Percentiles rank a stretch among this genome's conserved stretches.
These are phyloP conservation scores for Magallana angulata DNA, from an alignment of 1,140 invertebrate genomes.

Conservation along the genomic window DNA sequence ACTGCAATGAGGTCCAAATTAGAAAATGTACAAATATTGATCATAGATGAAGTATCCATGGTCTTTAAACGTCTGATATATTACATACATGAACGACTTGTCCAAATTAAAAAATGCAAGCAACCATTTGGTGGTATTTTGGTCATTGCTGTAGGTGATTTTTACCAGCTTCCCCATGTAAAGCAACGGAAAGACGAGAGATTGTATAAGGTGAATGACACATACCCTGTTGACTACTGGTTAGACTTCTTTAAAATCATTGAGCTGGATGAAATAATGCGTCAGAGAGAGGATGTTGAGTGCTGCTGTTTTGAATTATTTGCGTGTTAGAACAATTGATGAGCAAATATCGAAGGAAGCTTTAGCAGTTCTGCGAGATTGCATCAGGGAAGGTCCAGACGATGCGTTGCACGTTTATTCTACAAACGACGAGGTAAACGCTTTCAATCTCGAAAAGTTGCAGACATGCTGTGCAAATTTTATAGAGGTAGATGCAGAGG, in stretches of 20 bases:
- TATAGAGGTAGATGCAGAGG: neutral
- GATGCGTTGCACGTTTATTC: constrained; percentile 42
- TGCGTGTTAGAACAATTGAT: neutral
- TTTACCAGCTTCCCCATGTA: constrained; percentile 45
- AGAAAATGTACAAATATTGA: too few species aligned
- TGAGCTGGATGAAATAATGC: constrained; percentile 42
- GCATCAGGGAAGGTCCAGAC: constrained; percentile 17
- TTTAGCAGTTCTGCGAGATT: neutral
- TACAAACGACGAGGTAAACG: constrained; percentile 42
- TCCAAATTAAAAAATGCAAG: neutral
- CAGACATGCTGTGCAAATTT: constrained; percentile 11
- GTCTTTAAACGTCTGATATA: too few species aligned
- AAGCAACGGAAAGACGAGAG: constrained; percentile 9
- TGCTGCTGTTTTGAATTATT: constrained; percentile 14
- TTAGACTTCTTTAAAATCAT: constrained; percentile 9
- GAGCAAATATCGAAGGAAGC: neutral
- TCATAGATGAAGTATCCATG: too few species aligned
- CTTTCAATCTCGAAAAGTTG: constrained; percentile 27
- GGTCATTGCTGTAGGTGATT: constrained; percentile 50
- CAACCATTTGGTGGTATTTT: constrained; percentile 39
- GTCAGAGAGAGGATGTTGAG: constrained; percentile 39
- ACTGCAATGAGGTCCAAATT: too few species aligned
- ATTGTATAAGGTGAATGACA: neutral
- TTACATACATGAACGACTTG: too few species aligned
- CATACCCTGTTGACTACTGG: constrained; percentile 44